Percentiles rank a stretch among this genome's conserved stretches.
Conservation (phyloP, 1,140 invertebrate genomes). For the Drosophila tristis region DNA sequence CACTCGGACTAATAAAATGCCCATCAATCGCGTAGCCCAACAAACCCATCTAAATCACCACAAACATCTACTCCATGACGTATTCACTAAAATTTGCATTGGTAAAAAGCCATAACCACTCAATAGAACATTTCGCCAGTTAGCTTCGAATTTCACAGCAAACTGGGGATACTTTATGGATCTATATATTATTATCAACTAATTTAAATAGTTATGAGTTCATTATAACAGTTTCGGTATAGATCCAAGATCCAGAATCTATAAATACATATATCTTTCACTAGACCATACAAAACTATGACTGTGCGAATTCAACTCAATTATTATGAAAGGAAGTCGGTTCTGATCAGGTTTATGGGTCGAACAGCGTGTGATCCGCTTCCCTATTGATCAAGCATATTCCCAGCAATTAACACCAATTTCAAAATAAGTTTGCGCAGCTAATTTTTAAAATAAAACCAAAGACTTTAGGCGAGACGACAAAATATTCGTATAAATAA, state of each 20-base stretch:
- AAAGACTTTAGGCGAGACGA: background rate
- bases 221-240: too few species aligned
- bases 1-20: slow-evolving; percentile 62
- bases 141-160: background rate
- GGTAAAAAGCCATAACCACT: slow-evolving; percentile 19
- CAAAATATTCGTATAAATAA: slow-evolving; percentile 12
- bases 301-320: slow-evolving; percentile 11
- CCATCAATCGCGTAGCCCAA: slow-evolving; percentile 32
- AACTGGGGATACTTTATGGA: too few species aligned
- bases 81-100: slow-evolving; percentile 48
- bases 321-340: background rate
- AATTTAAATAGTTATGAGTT: too few species aligned
- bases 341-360: background rate
- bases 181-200: too few species aligned
- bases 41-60: slow-evolving; percentile 8
- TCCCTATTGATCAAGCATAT: slow-evolving; percentile 25
- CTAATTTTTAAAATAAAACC: slow-evolving; percentile 32
- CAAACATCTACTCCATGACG: slow-evolving; percentile 11
- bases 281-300: background rate
- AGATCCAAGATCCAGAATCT: too few species aligned
- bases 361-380: background rate
- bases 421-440: slow-evolving; percentile 26
- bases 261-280: too few species aligned
- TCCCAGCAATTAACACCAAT: slow-evolving; percentile 40
- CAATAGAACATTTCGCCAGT: slow-evolving; percentile 2